Conservation (phyloP, 2,113 vertebrate genomes). For the Mastomys coucha region DNA sequence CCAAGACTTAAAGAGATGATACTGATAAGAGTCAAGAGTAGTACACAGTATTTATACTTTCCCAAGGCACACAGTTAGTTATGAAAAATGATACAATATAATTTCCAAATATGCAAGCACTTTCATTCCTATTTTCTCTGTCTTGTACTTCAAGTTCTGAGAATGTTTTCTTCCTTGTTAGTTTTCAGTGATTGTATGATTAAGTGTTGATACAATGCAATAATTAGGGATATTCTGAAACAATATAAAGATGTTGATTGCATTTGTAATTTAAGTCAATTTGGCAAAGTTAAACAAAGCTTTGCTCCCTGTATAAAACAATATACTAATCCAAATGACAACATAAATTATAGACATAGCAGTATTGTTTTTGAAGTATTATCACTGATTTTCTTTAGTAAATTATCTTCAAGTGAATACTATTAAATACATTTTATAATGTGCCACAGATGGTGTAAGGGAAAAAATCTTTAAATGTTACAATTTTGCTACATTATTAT, state of each 20-base stretch:
- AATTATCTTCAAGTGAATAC: constrained; percentile 26
- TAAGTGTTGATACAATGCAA: constrained; percentile 58
- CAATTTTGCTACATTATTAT: background rate
- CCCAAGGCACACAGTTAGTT: background rate
- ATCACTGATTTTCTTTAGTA: background rate
- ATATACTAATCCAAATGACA: constrained; percentile 43
- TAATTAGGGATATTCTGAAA: constrained; percentile 62
- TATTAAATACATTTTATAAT: constrained; percentile 40
- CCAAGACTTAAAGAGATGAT: constrained; percentile 16
- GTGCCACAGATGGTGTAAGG: background rate
- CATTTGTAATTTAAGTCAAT: constrained; percentile 70
- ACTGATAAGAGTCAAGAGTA: constrained; percentile 7
- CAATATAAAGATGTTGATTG: constrained; percentile 67
- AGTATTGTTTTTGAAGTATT: constrained; percentile 23
- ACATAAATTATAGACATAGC: background rate
- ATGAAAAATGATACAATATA: constrained; percentile 57
- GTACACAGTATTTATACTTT: background rate
- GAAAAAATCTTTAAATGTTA: background rate
- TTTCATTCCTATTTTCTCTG: background rate
- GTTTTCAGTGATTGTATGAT: constrained; percentile 59
- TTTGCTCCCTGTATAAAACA: constrained; percentile 57
- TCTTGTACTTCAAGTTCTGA: background rate
- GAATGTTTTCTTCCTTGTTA: background rate
- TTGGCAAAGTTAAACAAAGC: constrained; percentile 69
- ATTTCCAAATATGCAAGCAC: constrained; percentile 8